Base-by-base conservation (phyloP, 1,140 invertebrate species). In the Temnothorax longispinosus region DNA sequence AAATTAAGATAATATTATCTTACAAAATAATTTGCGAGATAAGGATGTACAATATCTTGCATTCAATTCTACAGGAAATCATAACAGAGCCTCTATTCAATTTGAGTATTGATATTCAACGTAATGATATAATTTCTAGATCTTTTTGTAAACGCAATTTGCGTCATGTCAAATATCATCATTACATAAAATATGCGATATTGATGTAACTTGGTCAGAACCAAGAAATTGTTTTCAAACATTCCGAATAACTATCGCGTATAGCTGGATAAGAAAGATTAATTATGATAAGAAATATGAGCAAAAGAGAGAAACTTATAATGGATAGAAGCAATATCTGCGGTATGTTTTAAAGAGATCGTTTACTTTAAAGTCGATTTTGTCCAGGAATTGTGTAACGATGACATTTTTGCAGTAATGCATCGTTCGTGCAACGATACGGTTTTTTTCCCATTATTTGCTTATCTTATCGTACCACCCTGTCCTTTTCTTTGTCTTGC, bases 321-420 rank as follows among this genome's bases (percentile, higher is more conserved):
- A 3, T 27, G 13, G 21, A 58, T 60, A 58, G 21, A 72, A 72
- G 41, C 52, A 84, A 84, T 50, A 75, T 60, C 11, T 41, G 69
- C 32, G 6, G 38, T 44, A 56, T 65, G 54, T 60, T 74, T 84
- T 50, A 62, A 75, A 60, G 18, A 84, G 54, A 44, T 52, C 13
- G 38, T 52, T 71, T 10, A 65, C 78, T 75, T 62, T 72, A 41
- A 74, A 35, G 15, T 75, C 80, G 27, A 75, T 75, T 82, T 82
- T 38, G 11, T 58, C 8, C 54, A 50, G 18, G 41, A 84, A 84
- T 47, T 60, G 7, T 47, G 47, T 62, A 74, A 75, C 80, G 13
- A 74, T 32, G n/a, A 41, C 11, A 84, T 84, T 84, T 71, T 74
- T 74, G 13, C 5, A 32, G 18, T 41, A 50, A 13, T n/a, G n/a